These are phyloP conservation scores for Vulpes ferrilata DNA, from an alignment of 2,113 vertebrate genomes.

Conservation along the genomic window DNA sequence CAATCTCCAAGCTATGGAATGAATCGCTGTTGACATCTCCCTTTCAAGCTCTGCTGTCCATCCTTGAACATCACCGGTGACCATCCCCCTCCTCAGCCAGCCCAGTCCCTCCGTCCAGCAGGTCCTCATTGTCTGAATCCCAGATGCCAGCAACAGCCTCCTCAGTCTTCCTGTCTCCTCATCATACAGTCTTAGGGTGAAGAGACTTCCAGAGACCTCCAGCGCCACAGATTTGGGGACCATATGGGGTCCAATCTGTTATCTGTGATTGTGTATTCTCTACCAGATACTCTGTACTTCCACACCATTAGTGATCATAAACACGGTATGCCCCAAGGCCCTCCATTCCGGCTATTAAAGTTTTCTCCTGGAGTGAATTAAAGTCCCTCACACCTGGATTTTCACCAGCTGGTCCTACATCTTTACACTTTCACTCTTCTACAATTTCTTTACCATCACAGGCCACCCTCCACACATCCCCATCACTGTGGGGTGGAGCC, in stretches of 20 bases:
- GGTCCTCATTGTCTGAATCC: background rate
- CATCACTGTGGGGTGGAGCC: slow-evolving; percentile 2
- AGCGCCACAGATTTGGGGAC: background rate
- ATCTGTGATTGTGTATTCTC: background rate
- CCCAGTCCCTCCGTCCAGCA: background rate
- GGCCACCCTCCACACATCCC: background rate
- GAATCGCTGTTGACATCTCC: background rate
- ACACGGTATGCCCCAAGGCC: background rate
- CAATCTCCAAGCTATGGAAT: background rate
- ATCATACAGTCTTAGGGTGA: background rate
- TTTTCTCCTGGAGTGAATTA: background rate
- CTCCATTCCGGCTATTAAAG: background rate
- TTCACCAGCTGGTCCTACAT: slow-evolving; percentile 52
- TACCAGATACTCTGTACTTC: background rate
- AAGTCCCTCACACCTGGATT: slow-evolving; percentile 50
- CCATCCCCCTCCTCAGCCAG: background rate
- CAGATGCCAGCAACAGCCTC: background rate
- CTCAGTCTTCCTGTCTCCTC: background rate
- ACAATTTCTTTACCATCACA: slow-evolving; percentile 19
- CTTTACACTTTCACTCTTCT: background rate
- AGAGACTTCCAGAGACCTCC: background rate
- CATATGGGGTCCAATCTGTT: background rate
- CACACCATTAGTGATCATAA: background rate
- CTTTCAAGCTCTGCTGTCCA: background rate
- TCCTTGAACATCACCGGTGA: background rate